These are phyloP conservation scores for Notiomystis cincta DNA, from an alignment of 2,113 vertebrate genomes.

Conservation along the genomic window DNA sequence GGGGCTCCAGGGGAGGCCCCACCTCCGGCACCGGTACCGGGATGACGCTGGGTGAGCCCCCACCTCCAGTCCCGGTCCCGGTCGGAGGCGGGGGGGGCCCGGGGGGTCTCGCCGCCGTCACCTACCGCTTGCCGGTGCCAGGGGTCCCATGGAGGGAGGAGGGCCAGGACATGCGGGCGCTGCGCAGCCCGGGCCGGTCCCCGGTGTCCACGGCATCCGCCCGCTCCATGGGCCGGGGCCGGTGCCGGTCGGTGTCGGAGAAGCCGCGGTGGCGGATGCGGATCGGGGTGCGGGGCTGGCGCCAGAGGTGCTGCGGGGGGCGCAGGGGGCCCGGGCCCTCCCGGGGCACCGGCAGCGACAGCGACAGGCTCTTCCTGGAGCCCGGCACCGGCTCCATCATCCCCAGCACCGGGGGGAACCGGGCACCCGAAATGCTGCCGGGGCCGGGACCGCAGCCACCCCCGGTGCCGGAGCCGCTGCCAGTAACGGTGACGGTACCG, in stretches of 20 bases:
- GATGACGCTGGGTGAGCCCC: not conserved
- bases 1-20: not conserved
- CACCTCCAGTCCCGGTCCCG: not conserved
- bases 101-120: not conserved
- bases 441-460: not conserved
- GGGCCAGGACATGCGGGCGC: conserved; percentile 94
- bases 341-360: conserved; percentile 87
- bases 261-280: conserved; percentile 89
- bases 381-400: conserved; percentile 74
- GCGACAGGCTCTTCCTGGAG: conserved; percentile 87
- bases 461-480: not conserved
- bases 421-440: not conserved
- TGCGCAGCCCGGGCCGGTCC: conserved; percentile 89
- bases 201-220: conserved; percentile 91
- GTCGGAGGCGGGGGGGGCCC: not conserved
- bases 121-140: conserved; percentile 79
- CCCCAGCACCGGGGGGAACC: not conserved
- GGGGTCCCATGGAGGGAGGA: conserved; percentile 90
- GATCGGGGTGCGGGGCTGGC: conserved; percentile 91
- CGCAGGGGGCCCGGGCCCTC: conserved; percentile 87
- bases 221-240: conserved; percentile 87
- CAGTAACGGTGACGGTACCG: not conserved
- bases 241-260: conserved; percentile 84
- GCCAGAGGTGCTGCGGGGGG: conserved; percentile 92
- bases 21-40: not conserved